Conservation (phyloP, 2,888 invertebrate species). For the Xanthorhoe spadicearia region DNA sequence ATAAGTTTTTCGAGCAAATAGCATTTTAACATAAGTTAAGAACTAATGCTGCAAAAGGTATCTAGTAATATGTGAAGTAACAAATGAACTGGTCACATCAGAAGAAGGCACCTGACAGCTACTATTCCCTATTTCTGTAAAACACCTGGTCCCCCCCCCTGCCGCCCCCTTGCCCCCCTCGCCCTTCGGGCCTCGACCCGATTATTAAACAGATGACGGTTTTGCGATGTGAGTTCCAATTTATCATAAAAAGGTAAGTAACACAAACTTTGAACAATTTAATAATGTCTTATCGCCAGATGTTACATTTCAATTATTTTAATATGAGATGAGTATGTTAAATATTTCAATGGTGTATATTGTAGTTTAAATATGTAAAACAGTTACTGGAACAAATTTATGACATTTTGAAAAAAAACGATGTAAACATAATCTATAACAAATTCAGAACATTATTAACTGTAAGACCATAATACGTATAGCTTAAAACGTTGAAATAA, state of each 20-base stretch:
- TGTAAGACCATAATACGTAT: no score
- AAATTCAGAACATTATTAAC: no score
- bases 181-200: not conserved
- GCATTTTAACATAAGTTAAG: not conserved
- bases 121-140: not conserved
- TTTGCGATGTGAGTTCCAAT: conserved; percentile 20
- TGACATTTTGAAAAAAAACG: no score
- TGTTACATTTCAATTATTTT: conserved; percentile 6
- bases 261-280: conserved; percentile 30
- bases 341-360: no score
- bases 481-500: no score
- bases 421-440: no score
- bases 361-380: no score
- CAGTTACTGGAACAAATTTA: no score
- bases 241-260: conserved; percentile 20
- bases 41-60: not conserved
- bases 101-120: not conserved
- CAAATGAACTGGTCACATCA: not conserved
- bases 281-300: conserved; percentile 15
- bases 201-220: conserved; percentile 21
- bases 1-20: no score
- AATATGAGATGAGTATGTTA: no score
- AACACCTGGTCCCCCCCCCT: not conserved
- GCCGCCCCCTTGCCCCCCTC: not conserved
- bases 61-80: not conserved